Percentiles rank a stretch among this genome's conserved stretches.
Evolutionary conservation across 2,113 vertebrate species (phyloP).

Genomic region (Phylloscopus trochiloides): DNA sequence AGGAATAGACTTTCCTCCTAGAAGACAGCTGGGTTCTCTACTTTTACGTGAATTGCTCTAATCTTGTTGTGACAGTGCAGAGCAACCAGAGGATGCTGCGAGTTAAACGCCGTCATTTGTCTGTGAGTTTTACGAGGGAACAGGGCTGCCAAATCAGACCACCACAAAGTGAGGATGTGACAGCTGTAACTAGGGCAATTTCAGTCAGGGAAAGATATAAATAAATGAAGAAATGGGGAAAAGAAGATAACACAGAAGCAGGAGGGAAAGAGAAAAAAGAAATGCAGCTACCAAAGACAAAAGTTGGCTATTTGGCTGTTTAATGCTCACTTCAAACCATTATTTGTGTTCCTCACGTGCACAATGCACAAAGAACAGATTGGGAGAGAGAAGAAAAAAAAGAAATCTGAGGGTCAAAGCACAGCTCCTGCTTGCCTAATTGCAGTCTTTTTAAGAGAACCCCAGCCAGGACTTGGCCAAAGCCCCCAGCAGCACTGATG

Average conservation of each 20-base stretch:
- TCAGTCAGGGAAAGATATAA: conserved; percentile 5
- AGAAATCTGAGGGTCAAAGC: conserved; percentile 5
- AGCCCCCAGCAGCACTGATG: neutral
- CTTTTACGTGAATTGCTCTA: neutral
- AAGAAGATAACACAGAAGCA: neutral
- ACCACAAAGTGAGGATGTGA: conserved; percentile 22
- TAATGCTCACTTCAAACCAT: neutral
- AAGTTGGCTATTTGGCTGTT: neutral
- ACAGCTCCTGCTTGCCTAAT: neutral
- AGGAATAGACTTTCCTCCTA: neutral
- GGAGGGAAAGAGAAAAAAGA: neutral
- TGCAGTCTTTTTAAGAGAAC: neutral
- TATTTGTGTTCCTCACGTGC: fast-evolving
- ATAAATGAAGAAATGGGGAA: neutral
- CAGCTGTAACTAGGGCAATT: conserved; percentile 55
- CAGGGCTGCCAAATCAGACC: conserved; percentile 47
- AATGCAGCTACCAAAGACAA: neutral
- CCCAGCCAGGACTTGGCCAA: neutral
- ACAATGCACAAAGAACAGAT: neutral
- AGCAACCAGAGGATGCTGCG: conserved; percentile 19
- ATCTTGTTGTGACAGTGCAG: conserved; percentile 2
- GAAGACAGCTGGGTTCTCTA: neutral
- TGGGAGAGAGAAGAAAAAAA: neutral
- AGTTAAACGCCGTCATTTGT: neutral
- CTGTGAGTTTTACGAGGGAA: neutral